Evolutionary conservation across 2,888 invertebrate species (phyloP), one percentile per base, ranked within the genome.

Genomic region (Lamellibrachia satsuma): DNA sequence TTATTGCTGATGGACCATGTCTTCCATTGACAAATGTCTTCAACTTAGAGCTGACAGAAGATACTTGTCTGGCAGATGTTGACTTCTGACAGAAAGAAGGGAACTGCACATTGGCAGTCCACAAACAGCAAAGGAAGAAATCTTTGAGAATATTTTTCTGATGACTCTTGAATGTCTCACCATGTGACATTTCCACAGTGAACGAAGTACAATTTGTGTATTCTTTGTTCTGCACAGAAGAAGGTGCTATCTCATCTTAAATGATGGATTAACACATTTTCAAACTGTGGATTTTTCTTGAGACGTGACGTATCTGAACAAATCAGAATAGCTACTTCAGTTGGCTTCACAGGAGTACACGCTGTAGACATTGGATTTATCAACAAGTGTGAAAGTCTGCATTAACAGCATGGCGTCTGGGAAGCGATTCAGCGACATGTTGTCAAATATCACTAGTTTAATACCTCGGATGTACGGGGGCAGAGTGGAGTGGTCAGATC

Each of bases 371-470:
- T 75, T 75, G 75, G 75, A 75, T 75, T 75, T 15, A 22, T 75
- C 39, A 75, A 6, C 75, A 75, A 75, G 75, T 75, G 75, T 75
- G 15, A 75, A 4, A 11, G 15, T 75, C 75, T 3, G 15, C 75
- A 15, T 75, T 75, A 52, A 11, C 52, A 91, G 1, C 52, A 91
- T 57, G 91, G 55, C 91, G 91, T 91, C 55, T 15, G 55, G 55
- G 52, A 52, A 52, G 22, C 91, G 91, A 52, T 52, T 91, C 52
- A 52, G 52, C 91, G 91, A 91, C 39, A 52, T 91, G 51, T 57
- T 91, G 27, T 52, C 91, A 52, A 91, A 91, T 55, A 91, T 91
- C 91, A 91, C 91, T 2, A 91, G 91, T 52, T 15, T 91, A 6
- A 51, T 91, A 9, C 91, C 91, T 51, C 52, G 11, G 52, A 52